A percentile compares a stretch with the other conserved stretches of the same genome.
Evolutionary conservation across 2,113 vertebrate species (phyloP).

Genomic region (Tilapia sparmanii): DNA sequence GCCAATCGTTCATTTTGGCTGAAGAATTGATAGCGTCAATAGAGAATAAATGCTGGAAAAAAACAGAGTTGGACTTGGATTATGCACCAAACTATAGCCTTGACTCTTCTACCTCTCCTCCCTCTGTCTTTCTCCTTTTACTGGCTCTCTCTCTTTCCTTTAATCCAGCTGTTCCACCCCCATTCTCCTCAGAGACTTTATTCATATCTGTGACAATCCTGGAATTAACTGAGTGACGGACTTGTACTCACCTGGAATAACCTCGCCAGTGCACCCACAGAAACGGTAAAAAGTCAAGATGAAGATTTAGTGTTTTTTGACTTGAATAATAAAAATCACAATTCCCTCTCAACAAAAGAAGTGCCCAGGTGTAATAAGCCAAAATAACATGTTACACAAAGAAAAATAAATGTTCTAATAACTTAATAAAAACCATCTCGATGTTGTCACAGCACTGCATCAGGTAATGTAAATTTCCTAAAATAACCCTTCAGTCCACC

Average conservation of each 20-base stretch:
- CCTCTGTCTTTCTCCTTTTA: not conserved
- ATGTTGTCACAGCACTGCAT: not conserved
- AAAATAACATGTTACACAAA: not conserved
- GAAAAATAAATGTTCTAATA: not conserved
- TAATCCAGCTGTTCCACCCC: not conserved
- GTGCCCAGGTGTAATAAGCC: not conserved
- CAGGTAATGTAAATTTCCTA: not conserved
- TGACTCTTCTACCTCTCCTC: not conserved
- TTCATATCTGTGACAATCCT: not conserved
- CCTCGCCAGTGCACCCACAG: not conserved
- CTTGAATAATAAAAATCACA: not conserved
- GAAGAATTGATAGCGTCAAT: not conserved
- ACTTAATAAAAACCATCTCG: not conserved
- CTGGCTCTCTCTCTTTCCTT: not conserved
- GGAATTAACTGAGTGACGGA: not conserved
- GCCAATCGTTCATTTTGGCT: not conserved
- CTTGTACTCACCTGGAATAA: slow-evolving; percentile 1
- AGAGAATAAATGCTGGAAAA: not conserved
- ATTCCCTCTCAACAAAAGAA: not conserved
- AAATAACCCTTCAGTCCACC: slow-evolving; percentile 42
- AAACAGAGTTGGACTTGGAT: not conserved
- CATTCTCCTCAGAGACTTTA: not conserved
- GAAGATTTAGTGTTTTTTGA: not conserved
- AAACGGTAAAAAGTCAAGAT: not conserved
- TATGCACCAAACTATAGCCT: not conserved